Conservation (phyloP, 2,113 vertebrate genomes). For the Merops nubicus region DNA sequence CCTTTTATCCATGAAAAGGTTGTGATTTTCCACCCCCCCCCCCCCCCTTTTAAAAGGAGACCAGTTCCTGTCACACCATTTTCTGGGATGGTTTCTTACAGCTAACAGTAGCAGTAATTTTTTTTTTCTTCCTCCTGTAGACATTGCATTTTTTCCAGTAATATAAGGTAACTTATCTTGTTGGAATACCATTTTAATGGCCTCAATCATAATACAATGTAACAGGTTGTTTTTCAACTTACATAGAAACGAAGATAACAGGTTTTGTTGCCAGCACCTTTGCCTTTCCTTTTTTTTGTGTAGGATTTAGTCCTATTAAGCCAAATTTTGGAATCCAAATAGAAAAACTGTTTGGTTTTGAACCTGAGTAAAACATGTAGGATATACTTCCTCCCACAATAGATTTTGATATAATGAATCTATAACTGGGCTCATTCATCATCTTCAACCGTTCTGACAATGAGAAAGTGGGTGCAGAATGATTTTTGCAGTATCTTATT, state of each 20-base stretch:
- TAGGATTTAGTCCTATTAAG: not conserved
- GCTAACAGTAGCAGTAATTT: not conserved
- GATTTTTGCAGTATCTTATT: not conserved
- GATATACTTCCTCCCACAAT: not conserved
- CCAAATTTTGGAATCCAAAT: not conserved
- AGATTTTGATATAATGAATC: not conserved
- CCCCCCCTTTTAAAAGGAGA: not conserved
- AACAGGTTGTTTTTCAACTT: not conserved
- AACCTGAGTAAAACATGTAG: not conserved
- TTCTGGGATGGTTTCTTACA: slow-evolving; percentile 25
- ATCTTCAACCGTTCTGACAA: not conserved
- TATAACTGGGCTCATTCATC: not conserved
- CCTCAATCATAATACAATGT: not conserved
- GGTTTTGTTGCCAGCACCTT: not conserved
- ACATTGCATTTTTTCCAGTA: not conserved
- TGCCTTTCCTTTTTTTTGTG: not conserved
- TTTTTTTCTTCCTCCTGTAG: not conserved
- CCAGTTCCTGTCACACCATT: slow-evolving; percentile 26
- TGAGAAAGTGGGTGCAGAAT: not conserved
- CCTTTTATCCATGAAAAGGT: slow-evolving; percentile 51
- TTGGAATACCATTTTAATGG: slow-evolving; percentile 46
- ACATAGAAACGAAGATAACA: not conserved
- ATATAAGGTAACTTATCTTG: not conserved
- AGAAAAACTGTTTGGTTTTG: not conserved
- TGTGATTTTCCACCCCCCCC: no score